These are phyloP conservation scores for Lepeophtheirus salmonis DNA, from an alignment of 1,140 invertebrate species.

Conservation along the genomic window DNA sequence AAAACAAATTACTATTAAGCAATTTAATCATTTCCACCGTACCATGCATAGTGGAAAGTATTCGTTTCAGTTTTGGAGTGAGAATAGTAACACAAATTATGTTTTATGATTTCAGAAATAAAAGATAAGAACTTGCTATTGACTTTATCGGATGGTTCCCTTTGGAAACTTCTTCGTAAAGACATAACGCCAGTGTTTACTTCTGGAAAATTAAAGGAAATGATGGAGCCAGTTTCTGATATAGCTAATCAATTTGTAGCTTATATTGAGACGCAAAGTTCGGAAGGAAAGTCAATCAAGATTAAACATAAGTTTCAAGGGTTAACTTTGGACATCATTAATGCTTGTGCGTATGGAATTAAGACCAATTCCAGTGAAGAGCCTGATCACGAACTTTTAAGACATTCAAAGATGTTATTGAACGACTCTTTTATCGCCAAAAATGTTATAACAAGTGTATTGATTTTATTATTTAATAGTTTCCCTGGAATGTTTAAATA, in stretches of 20 bases:
- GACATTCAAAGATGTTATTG: not conserved
- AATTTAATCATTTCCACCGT: no score
- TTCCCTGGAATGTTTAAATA: not conserved
- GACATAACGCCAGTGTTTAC: constrained; percentile 7
- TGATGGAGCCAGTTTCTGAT: constrained; percentile 4
- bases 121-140: not conserved
- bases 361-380: constrained; percentile 1
- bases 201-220: constrained; percentile 16
- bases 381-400: not conserved
- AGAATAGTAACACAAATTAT: no score
- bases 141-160: not conserved
- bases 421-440: not conserved
- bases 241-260: constrained; percentile 4
- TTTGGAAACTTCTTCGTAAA: constrained; percentile 7
- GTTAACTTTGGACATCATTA: constrained; percentile 12
- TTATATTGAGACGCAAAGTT: not conserved
- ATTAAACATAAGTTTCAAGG: constrained; percentile 3
- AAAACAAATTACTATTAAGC: no score
- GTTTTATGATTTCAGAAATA: not conserved
- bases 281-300: not conserved
- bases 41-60: no score
- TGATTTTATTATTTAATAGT: not conserved
- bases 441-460: not conserved
- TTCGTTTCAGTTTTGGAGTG: no score
- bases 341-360: not conserved